Base-by-base conservation (phyloP, 2,797 vertebrate species). In the Labeo calbasu region DNA sequence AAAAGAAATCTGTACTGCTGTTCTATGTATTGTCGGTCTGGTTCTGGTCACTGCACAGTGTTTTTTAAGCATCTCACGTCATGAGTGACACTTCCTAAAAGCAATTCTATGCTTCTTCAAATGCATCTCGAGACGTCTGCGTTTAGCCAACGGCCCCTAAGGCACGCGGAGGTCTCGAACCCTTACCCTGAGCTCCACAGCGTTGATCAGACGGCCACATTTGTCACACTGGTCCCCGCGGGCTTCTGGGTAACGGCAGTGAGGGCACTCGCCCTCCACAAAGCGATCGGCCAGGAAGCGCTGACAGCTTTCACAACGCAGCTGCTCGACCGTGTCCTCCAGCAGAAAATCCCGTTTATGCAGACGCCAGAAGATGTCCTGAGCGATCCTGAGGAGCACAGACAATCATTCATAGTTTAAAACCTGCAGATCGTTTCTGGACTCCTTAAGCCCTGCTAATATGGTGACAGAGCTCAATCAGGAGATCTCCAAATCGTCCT, bases 181-280 rank as follows among this genome's bases (percentile, higher is more conserved):
- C 13, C 13, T 73, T 82, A 99, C 98, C 96, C 95, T 95, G 77
- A 99, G 96, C 88, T 99, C 98, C 85, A 96, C 94, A 1, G 98
- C 97, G 4, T 98, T 99, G 92, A 99, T 99, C 87, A 99, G 97
- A 5, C 96, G 96, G 9, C 98, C 97, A 9, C 97, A 99, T 72
- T 97, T 98, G 90, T 99, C 98, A 66, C 98, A 99, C 88, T 99
- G 98, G 93, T 99, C 98, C 2, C 98, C 98, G 0, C 97, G 96
- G 32, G 98, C 98, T 79, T 99, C 98, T 7, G 95, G 93, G 10
- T 97, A 99, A 83, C 75, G 91, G 87, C 98, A 99, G 91, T 95
- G 92, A 61, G 98, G 98, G 86, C 98, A 99, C 32, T 79, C 91
- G 1, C 98, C 98, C 89, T 99, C 97, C 71, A 99, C 98, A 10